Conservation (phyloP, 2,113 vertebrate genomes). For the Noctilio leporinus region DNA sequence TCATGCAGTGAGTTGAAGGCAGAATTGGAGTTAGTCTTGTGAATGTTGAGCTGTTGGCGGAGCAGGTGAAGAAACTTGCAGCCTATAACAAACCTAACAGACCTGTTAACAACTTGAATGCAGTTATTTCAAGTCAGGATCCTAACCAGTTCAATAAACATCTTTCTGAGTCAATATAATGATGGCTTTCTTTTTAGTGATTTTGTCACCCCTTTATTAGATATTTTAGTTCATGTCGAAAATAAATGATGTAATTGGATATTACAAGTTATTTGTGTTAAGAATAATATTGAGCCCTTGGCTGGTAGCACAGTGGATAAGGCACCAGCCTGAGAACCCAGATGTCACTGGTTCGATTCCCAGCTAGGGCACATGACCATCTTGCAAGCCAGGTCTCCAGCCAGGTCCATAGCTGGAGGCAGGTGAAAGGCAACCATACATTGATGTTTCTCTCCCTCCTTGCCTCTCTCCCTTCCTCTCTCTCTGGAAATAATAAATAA, state of each 20-base stretch:
- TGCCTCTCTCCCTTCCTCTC: no score
- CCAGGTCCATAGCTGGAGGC: no score
- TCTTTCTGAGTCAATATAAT: background rate
- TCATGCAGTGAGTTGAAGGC: background rate
- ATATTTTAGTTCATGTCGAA: background rate
- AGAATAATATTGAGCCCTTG: background rate
- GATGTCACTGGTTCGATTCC: no score
- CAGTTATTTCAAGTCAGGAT: slow-evolving; percentile 27
- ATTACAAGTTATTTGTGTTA: background rate
- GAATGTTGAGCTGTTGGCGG: background rate
- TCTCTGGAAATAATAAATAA: no score
- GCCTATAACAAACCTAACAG: background rate
- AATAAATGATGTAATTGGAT: background rate
- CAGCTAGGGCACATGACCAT: no score
- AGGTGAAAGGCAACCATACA: no score
- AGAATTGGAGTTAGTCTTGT: background rate
- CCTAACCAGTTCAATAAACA: background rate
- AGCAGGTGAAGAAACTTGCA: background rate
- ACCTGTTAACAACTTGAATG: background rate
- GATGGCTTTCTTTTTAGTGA: background rate
- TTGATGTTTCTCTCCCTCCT: no score
- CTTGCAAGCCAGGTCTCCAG: no score
- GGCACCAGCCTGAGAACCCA: no score
- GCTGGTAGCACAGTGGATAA: no score
- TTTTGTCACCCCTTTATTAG: background rate